Evolutionary conservation across 2,888 invertebrate genomes (phyloP), one percentile per base, ranked within the genome.

Genomic region (Phortica okadai): DNA sequence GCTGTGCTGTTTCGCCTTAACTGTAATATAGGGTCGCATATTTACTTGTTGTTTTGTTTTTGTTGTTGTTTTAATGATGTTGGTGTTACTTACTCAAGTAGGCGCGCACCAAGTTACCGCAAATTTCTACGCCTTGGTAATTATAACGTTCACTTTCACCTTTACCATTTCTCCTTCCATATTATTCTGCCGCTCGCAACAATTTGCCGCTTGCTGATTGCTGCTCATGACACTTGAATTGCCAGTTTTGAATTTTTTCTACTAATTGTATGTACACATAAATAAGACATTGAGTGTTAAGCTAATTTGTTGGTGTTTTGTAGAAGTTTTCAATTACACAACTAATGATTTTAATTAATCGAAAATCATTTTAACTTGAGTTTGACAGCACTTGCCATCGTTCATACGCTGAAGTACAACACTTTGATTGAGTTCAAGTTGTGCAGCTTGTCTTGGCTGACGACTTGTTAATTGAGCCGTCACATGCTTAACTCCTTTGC

Each of bases 231-330:
- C 33, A 33, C 33, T 33, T 33, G 33, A 4, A 33, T 33, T 33
- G 2, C 33, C 33, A 33, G 33, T 33, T 33, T 33, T 33, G 33
- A 2, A 33, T 33, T 33, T 33, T 33, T 33, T 33, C 33, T 33
- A 33, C 33, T 33, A 33, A 33, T 33, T 33, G 33, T 33, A 33
- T 33, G 33, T 56, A 81, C 75, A 84, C 85, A 88, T 86, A 88
- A 85, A 87, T 88, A 87, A 88, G 87, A 86, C 81, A 85, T 88
- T 86, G 85, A 85, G 88, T 85, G 85, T 86, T 87, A 5, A 85
- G 85, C 82, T 88, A 88, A 85, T 85, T 85, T 88, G 85, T 88
- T 88, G 80, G 80, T 81, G 80, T 82, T 77, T 78, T 42, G 14
- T 66, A 42, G 5, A 44, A 66, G 66, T 66, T 66, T 66, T 66